Evolutionary conservation across 1,140 invertebrate species (phyloP).

Genomic region (Tetramorium simillimum): DNA sequence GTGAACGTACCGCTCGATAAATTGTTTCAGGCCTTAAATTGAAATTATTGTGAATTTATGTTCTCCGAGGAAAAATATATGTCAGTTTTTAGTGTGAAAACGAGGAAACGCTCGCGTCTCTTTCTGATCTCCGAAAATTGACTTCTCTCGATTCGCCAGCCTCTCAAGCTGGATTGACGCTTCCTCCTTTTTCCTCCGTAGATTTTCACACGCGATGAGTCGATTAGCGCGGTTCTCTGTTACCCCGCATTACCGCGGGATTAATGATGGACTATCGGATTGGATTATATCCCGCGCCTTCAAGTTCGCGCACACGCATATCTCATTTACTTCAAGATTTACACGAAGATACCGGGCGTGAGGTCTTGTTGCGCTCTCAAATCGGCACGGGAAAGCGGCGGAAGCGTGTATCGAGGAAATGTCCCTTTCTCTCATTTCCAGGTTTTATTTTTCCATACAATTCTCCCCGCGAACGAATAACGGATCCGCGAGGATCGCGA

Average conservation of each 20-base stretch:
- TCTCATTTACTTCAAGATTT: not conserved
- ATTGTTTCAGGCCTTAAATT: not conserved
- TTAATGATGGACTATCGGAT: not conserved
- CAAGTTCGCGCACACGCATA: slow-evolving; percentile 1
- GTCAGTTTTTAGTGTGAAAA: not conserved
- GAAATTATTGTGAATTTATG: not conserved
- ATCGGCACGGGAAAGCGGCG: not conserved
- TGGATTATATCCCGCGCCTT: not conserved
- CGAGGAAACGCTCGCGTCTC: not conserved
- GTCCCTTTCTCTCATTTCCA: not conserved
- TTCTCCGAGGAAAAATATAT: too few species aligned
- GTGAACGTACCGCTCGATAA: not conserved
- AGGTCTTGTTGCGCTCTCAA: not conserved
- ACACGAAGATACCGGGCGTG: not conserved
- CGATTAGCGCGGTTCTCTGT: not conserved
- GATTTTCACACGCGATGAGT: slow-evolving; percentile 16
- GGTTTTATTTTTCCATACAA: not conserved
- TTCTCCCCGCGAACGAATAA: not conserved
- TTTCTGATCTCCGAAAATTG: not conserved
- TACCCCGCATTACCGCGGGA: not conserved
- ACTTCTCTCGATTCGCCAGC: not conserved
- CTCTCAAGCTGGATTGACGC: not conserved
- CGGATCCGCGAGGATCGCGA: not conserved
- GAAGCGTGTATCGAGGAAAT: not conserved
- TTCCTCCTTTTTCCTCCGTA: not conserved